Base-by-base conservation (phyloP, 2,797 vertebrate species). In the Caiman crocodilus region DNA sequence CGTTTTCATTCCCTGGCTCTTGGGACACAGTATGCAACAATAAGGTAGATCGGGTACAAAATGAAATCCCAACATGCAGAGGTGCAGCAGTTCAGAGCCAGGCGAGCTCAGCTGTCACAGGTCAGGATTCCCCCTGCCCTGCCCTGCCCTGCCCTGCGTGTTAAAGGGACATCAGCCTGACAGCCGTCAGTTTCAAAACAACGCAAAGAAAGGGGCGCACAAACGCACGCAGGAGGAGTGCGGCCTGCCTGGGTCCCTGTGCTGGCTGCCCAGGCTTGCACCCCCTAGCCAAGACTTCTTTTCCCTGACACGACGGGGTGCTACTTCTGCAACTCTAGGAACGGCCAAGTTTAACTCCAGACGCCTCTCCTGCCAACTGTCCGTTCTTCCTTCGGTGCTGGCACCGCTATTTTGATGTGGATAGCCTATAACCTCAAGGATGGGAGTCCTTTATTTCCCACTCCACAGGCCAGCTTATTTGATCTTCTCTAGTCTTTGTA, bases 81-180 rank as follows among this genome's bases (percentile, higher is more conserved):
- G 15, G 11, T 57, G 64, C 57, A 73, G 28, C 18, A 79, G 30
- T 28, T 79, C 35, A 32, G 16, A 32, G 30, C 30, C 12, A 63
- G 16, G 42, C 65, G 82, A 57, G 87, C 59, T 74, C 0, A 0
- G 25, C 21, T 12, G 4, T 10, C 0, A 84, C 21, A 86, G 0
- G 0, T 5, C 71, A 61, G 61, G 85, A 77, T 23, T 75, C n/a
- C 82, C 42, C 67, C 18, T 20, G 12, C 17, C 20, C 35, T 84
- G 85, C 75, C 67, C 18, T 20, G 12, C 42, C 67, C 18, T 20
- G 12, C 17, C 20, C 35, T 84, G 85, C 75, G 75, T 83, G 60
- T 81, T 82, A 58, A 71, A 81, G 73, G 56, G 12, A 55, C 6
- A 2, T 5, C 59, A 95, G 77, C 18, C 30, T 69, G 21, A 35